phyloP scores from a whole-genome alignment of 2,797 vertebrate genomes.

The Malurus splendens region DNA sequence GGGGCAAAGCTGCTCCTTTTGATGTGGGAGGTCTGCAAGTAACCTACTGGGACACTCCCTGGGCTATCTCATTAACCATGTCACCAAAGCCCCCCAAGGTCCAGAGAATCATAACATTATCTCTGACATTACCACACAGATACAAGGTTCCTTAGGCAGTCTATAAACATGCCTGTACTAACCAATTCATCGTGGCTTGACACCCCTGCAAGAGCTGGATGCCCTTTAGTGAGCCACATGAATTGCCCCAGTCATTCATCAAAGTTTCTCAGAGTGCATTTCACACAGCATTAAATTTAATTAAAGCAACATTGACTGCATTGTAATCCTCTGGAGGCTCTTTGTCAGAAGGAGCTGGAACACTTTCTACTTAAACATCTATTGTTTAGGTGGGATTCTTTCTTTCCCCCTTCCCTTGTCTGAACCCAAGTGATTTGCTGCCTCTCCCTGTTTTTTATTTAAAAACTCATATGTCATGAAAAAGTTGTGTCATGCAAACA shows the following conservation, averaged over 20 bases:
- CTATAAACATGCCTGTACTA: constrained; percentile 88
- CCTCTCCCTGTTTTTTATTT: constrained; percentile 62
- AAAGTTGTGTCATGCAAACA: not conserved
- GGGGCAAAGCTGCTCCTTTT: constrained; percentile 80
- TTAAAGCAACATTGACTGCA: constrained; percentile 89
- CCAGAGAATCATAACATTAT: constrained; percentile 93
- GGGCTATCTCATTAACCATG: constrained; percentile 93
- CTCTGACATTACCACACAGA: constrained; percentile 93
- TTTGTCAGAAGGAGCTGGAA: constrained; percentile 77
- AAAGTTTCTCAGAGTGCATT: constrained; percentile 82
- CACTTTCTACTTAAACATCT: constrained; percentile 75
- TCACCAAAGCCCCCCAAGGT: constrained; percentile 89
- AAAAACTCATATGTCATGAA: not conserved
- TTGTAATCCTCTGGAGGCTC: constrained; percentile 77
- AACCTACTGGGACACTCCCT: constrained; percentile 84
- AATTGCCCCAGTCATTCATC: constrained; percentile 83
- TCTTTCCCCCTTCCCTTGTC: constrained; percentile 40
- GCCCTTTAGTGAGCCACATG: constrained; percentile 80
- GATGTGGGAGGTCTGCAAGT: constrained; percentile 95
- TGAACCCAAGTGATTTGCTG: constrained; percentile 72
- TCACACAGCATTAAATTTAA: constrained; percentile 88
- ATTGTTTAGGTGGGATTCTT: constrained; percentile 58
- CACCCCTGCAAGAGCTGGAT: constrained; percentile 79
- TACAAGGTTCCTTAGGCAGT: constrained; percentile 83
- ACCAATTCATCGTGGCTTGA: constrained; percentile 83